Base-by-base conservation (phyloP, 1,140 invertebrate species). In the Triops longicaudatus region DNA sequence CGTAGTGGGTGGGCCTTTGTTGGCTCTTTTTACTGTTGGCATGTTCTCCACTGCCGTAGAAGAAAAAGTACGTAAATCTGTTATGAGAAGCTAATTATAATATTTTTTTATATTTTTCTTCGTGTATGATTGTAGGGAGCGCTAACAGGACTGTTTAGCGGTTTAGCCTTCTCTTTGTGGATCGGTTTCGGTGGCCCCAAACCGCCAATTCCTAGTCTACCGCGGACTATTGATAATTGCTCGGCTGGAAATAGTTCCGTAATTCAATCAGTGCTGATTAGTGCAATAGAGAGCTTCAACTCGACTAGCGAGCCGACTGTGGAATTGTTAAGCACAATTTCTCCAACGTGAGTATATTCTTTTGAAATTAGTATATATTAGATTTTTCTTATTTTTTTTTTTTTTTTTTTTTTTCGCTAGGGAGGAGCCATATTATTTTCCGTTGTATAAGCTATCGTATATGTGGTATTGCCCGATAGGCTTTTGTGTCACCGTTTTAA, bases 121-220 rank as follows among this genome's bases (percentile, higher is more conserved):
- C 31, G 31, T 2, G 7, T 4, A 37, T 37, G 2, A 37, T 37
- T 7, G 31, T 81, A 89, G 87, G 93, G 94, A 73, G 90, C 89
- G 0, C 84, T 93, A 22, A 81, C 84, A 10, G 92, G 90, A 0
- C 83, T 93, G 10, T 17, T 91, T 1, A 81, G 83, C 12, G 90
- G 92, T 9, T 83, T 97, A 72, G 83, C 84, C 0, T 83, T 95
- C 76, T 89, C 90, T 17, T 87, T 95, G 17, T 95, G 92, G 92
- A 91, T 95, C 77, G 94, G 92, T 74, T 94, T 97, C 83, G 94
- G 94, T 0, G 88, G 88, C 42, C 91, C 93, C 0, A 90, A 90
- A 79, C 92, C 92, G 0, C 81, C 85, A 0, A 78, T 86, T 5
- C 80, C 82, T 0, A 85, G 83, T n/a, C 84, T 93, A 75, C 87